Percentiles rank a stretch among this genome's conserved stretches.
phyloP scores from a whole-genome alignment of 1,140 invertebrate genomes.

The Telenomus remus region DNA sequence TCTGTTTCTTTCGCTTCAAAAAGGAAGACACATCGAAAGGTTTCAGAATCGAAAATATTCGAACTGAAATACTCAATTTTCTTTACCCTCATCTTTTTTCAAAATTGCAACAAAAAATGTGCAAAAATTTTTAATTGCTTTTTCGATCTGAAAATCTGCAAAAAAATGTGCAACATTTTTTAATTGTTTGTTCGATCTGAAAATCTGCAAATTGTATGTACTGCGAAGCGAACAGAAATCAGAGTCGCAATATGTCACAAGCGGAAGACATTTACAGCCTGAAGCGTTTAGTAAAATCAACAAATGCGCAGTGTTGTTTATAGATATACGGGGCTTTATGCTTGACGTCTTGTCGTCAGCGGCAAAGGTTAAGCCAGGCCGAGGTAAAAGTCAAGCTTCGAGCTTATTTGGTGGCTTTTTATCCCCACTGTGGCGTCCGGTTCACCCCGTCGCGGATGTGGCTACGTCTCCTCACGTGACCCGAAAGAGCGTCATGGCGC shows the following conservation, averaged over 20 bases:
- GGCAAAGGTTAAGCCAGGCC: conserved; percentile 45
- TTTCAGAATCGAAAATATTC: too few relatives aligned
- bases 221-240: conserved; percentile 1
- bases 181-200: too few relatives aligned
- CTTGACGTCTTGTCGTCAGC: conserved; percentile 41
- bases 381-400: conserved; percentile 42
- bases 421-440: conserved; percentile 24
- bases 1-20: too few relatives aligned
- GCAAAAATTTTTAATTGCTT: too few relatives aligned
- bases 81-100: too few relatives aligned
- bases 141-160: too few relatives aligned
- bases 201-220: too few relatives aligned
- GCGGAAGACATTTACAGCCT: conserved; percentile 26
- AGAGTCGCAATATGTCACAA: conserved; percentile 8
- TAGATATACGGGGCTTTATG: conserved; percentile 35
- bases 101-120: too few relatives aligned
- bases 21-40: too few relatives aligned
- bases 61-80: too few relatives aligned
- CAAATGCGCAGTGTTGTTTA: conserved; percentile 36
- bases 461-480: conserved; percentile 26
- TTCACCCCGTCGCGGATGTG: conserved; percentile 25
- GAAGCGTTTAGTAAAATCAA: conserved; percentile 31
- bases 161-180: too few relatives aligned
- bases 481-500: conserved; percentile 32
- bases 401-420: conserved; percentile 48